A percentile compares a stretch with the other conserved stretches of the same genome.
phyloP scores from a whole-genome alignment of 1,140 invertebrate genomes.

The Listronotus oregonensis region DNA sequence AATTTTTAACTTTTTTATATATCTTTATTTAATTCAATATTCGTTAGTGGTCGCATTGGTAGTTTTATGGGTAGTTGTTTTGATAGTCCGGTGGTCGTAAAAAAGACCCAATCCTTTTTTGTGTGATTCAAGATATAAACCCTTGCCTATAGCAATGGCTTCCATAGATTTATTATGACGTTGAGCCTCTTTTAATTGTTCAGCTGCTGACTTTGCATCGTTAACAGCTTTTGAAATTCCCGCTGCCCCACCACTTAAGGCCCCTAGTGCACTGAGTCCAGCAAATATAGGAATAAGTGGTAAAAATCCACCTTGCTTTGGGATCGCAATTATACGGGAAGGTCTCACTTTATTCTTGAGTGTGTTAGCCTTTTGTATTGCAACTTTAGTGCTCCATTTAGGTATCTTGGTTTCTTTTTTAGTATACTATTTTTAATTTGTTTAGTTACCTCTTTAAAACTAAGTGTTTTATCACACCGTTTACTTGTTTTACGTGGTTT shows the following conservation, averaged over 20 bases:
- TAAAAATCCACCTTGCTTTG: conserved; percentile 31
- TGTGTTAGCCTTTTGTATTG: no score
- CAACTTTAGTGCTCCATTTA: no score
- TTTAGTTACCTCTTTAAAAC: no score
- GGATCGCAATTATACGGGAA: no score
- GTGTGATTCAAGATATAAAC: conserved; percentile 26
- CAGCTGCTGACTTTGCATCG: no score
- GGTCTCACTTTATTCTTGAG: no score
- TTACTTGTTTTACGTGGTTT: no score
- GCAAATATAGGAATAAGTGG: conserved; percentile 54
- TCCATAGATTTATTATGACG: no score
- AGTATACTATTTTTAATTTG: no score
- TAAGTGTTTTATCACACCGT: no score
- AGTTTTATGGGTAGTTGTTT: conserved; percentile 21
- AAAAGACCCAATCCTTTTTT: background rate
- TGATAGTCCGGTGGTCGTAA: conserved; percentile 12
- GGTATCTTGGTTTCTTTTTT: no score
- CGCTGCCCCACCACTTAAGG: conserved; percentile 47
- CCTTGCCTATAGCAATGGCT: conserved; percentile 48
- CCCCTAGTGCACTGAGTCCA: conserved; percentile 51
- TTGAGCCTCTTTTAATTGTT: no score
- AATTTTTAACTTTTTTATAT: conserved; percentile 38
- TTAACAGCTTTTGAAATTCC: conserved; percentile 50
- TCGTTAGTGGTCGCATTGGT: conserved; percentile 34
- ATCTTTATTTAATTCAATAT: conserved; percentile 43